phyloP scores from a whole-genome alignment of 1,140 invertebrate genomes.

The Ceratoteleas bidentatus region DNA sequence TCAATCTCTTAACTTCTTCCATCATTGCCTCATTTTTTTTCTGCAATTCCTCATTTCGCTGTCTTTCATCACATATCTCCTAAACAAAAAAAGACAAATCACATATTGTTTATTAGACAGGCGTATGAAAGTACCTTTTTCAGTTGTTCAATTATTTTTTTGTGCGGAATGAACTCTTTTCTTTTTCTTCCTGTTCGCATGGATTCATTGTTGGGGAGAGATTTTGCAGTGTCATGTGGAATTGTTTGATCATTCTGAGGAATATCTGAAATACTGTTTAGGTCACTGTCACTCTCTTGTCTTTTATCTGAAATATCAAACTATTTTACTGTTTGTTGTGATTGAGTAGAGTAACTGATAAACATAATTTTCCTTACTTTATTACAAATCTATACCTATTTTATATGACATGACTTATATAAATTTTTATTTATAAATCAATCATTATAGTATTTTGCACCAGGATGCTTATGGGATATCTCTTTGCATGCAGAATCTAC shows the following conservation, averaged over 20 bases:
- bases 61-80: conserved; percentile 58
- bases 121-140: conserved; percentile 4
- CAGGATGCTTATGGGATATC: no score
- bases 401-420: no score
- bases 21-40: conserved; percentile 54
- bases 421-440: no score
- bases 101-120: not conserved
- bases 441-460: no score
- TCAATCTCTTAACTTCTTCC: conserved; percentile 47
- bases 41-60: conserved; percentile 54
- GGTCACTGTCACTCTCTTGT: not conserved
- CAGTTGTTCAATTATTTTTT: conserved; percentile 7
- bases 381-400: no score
- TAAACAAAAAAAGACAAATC: conserved; percentile 15
- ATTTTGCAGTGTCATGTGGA: not conserved
- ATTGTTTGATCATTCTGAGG: not conserved
- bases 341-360: no score
- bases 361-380: no score
- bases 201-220: no score
- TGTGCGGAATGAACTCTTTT: not conserved
- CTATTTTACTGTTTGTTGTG: not conserved
- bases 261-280: not conserved
- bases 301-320: conserved; percentile 2
- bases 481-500: no score
- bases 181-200: not conserved